Conservation (phyloP, 2,888 invertebrate genomes). For the Catotricha subobsoleta region DNA sequence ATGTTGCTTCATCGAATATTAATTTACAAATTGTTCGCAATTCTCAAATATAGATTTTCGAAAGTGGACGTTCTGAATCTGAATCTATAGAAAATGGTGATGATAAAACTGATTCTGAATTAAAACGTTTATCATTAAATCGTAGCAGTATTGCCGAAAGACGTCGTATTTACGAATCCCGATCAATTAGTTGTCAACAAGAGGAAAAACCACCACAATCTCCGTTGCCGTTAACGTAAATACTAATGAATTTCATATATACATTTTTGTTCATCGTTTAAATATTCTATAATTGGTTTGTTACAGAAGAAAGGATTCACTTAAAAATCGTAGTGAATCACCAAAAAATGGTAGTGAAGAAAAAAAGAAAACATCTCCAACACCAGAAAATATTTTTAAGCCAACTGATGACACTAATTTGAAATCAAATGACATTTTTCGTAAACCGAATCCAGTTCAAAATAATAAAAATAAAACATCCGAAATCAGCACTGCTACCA, state of each 20-base stretch:
- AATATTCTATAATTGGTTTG: no score
- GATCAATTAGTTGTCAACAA: constrained; percentile 51
- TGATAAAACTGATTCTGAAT: constrained; percentile 30
- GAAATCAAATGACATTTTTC: constrained; percentile 7
- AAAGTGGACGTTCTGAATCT: constrained; percentile 27
- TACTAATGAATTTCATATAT: background rate
- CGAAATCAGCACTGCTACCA: constrained; percentile 46
- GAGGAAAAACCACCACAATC: constrained; percentile 51
- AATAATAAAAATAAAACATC: constrained; percentile 22
- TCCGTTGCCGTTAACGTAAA: constrained; percentile 47
- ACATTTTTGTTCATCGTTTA: background rate
- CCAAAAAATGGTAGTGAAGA: constrained; percentile 35
- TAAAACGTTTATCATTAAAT: constrained; percentile 41
- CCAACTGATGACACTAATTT: no score
- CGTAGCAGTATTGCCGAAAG: constrained; percentile 60
- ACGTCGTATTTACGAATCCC: constrained; percentile 55
- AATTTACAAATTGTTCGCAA: background rate
- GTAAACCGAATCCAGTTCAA: constrained; percentile 12
- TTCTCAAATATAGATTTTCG: constrained; percentile 20
- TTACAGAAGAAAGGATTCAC: constrained; percentile 7
- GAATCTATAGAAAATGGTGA: constrained; percentile 35
- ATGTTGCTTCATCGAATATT: background rate
- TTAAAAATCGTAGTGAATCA: constrained; percentile 6
- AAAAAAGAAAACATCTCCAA: background rate
- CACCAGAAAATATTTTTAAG: constrained; percentile 1